A percentile compares a stretch with the other conserved stretches of the same genome.
Evolutionary conservation across 1,140 invertebrate species (phyloP).

Genomic region (Drosophila novamexicana): DNA sequence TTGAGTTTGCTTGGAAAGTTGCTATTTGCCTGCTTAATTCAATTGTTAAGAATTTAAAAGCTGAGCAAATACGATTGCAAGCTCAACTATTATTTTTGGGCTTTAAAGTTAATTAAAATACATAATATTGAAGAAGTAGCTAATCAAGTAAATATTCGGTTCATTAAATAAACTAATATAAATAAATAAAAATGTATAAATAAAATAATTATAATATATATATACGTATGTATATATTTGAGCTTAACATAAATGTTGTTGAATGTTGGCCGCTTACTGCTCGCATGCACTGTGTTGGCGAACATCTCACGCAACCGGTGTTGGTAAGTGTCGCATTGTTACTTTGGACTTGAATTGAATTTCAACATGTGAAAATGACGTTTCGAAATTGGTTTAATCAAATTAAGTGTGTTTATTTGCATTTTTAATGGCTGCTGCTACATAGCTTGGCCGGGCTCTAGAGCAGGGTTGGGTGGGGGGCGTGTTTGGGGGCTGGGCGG

Average conservation of each 20-base stretch:
- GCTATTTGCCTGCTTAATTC: neutral
- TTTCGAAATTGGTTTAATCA: conserved; percentile 59
- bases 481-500: neutral
- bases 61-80: neutral
- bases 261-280: conserved; percentile 6
- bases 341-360: conserved; percentile 59
- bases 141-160: no score
- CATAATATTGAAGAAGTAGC: no score
- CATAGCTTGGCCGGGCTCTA: neutral
- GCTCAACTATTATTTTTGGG: no score
- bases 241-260: neutral
- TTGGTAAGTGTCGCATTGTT: conserved; percentile 44
- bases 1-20: no score
- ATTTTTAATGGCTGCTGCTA: conserved; percentile 25
- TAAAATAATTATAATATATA: neutral
- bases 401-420: conserved; percentile 51
- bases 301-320: conserved; percentile 30
- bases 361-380: conserved; percentile 58
- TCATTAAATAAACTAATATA: no score
- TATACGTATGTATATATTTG: neutral
- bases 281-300: conserved; percentile 17
- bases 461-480: neutral
- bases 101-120: no score
- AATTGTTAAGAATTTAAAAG: neutral
- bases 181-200: neutral